Evolutionary conservation across 2,888 invertebrate species (phyloP).

Genomic region (Herminia tarsipennalis): DNA sequence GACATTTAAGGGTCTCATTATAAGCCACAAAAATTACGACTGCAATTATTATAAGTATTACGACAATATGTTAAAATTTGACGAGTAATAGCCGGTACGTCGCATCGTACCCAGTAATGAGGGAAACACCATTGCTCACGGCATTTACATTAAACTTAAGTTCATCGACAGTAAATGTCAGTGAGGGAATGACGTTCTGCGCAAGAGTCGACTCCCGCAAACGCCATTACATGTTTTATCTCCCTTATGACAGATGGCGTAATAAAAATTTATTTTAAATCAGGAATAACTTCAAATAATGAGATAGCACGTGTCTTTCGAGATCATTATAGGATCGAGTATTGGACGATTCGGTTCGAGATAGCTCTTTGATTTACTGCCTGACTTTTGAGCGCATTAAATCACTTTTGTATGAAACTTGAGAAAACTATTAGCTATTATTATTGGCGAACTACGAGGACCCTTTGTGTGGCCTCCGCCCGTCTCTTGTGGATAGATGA

Average conservation of each 20-base stretch:
- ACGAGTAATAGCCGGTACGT: conserved; percentile 70
- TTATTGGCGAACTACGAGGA: conserved; percentile 75
- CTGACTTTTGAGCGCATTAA: conserved; percentile 80
- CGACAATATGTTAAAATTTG: conserved; percentile 63
- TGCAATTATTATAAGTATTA: conserved; percentile 44
- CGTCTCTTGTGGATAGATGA: conserved; percentile 49
- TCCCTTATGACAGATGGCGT: conserved; percentile 80
- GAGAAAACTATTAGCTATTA: conserved; percentile 84
- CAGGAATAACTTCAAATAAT: conserved; percentile 76
- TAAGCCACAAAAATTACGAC: conserved; percentile 45
- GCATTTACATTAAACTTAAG: conserved; percentile 72
- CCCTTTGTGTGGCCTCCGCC: conserved; percentile 66
- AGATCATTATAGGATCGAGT: conserved; percentile 66
- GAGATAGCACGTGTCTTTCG: conserved; percentile 77
- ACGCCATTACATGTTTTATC: conserved; percentile 75
- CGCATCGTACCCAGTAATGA: conserved; percentile 62
- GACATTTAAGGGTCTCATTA: conserved; percentile 28
- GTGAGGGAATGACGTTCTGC: conserved; percentile 58
- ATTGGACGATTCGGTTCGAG: conserved; percentile 64
- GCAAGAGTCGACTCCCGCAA: conserved; percentile 65
- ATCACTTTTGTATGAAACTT: conserved; percentile 82
- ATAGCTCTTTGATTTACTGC: conserved; percentile 80
- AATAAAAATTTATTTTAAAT: conserved; percentile 84
- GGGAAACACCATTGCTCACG: conserved; percentile 61
- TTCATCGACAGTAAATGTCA: conserved; percentile 79